Conservation (phyloP, 2,113 vertebrate species). For the Notarius quadriscutis region DNA sequence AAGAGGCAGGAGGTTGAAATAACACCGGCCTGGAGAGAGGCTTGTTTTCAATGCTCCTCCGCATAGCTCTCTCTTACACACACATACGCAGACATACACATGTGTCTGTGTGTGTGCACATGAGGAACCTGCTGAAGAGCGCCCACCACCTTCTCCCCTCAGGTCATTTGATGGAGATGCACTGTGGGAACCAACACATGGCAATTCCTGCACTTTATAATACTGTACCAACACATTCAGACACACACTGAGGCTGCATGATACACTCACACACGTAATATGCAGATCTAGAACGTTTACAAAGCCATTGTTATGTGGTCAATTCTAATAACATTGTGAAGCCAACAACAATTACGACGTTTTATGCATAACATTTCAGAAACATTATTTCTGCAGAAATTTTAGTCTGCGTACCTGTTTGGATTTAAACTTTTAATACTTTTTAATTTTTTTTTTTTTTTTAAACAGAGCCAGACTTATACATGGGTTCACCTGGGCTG, state of each 20-base stretch:
- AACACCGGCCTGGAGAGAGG: conserved; percentile 77
- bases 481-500: not conserved
- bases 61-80: conserved; percentile 64
- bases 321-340: not conserved
- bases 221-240: conserved; percentile 6
- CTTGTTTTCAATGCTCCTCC: conserved; percentile 77
- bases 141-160: conserved; percentile 21
- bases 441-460: not conserved
- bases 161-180: conserved; percentile 22
- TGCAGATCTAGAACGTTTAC: not conserved
- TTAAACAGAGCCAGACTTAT: not conserved
- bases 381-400: not conserved
- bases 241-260: conserved; percentile 18
- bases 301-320: not conserved
- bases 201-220: conserved; percentile 38
- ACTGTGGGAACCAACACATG: conserved; percentile 30
- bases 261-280: not conserved
- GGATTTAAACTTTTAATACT: not conserved
- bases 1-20: conserved; percentile 80
- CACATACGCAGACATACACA: conserved; percentile 46
- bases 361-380: not conserved
- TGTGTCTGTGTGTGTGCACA: not conserved
- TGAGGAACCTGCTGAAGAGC: conserved; percentile 52
- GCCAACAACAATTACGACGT: no score
- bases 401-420: not conserved